Conservation (phyloP, 2,797 vertebrate species). For the Leptatherina wallacei region DNA sequence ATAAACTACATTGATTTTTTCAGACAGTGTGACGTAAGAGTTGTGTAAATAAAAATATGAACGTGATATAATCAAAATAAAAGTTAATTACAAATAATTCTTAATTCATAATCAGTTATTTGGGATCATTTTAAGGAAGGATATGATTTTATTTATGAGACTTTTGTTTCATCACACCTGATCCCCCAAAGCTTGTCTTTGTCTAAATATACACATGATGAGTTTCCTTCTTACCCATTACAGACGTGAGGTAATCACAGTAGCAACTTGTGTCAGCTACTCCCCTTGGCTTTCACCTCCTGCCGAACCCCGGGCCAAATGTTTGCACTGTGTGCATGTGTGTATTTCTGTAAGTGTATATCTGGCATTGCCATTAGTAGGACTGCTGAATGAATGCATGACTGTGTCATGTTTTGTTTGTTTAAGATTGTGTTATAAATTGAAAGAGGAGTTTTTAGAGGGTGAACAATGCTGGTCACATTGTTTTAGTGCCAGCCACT, state of each 20-base stretch:
- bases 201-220: conserved; percentile 71
- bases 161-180: conserved; percentile 31
- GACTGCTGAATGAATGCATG: conserved; percentile 58
- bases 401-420: conserved; percentile 46
- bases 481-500: conserved; percentile 49
- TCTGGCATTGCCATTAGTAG: conserved; percentile 11
- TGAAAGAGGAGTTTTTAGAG: conserved; percentile 66
- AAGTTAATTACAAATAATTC: not conserved
- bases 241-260: conserved; percentile 77
- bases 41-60: not conserved
- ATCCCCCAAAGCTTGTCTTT: conserved; percentile 31
- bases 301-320: conserved; percentile 61
- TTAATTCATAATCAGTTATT: no score
- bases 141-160: not conserved
- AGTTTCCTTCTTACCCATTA: conserved; percentile 59
- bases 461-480: conserved; percentile 56
- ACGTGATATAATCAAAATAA: not conserved
- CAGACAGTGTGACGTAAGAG: not conserved
- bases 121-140: not conserved
- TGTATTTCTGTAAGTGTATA: conserved; percentile 46
- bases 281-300: conserved; percentile 66
- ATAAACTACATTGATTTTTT: not conserved
- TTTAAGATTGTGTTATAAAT: conserved; percentile 56
- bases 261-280: conserved; percentile 62
- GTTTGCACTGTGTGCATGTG: conserved; percentile 65